A percentile compares a stretch with the other conserved stretches of the same genome.
Evolutionary conservation across 2,888 invertebrate genomes (phyloP).

Genomic region (Lissocephala sabroskyi): DNA sequence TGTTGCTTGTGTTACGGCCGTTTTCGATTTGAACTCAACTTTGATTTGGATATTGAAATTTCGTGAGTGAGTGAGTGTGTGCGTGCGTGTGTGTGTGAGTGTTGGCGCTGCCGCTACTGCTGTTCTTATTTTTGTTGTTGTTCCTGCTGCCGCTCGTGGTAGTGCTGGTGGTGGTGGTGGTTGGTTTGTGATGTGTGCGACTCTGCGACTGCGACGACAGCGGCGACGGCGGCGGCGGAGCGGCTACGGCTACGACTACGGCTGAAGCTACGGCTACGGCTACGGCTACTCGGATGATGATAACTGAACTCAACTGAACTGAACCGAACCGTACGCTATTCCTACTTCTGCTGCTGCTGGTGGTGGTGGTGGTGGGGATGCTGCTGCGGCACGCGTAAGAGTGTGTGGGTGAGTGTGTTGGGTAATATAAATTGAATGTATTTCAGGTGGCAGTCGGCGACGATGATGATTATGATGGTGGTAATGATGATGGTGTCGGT

Average conservation of each 20-base stretch:
- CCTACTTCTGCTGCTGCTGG: slow-evolving; percentile 4
- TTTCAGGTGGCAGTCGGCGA: slow-evolving; percentile 28
- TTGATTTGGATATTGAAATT: slow-evolving; percentile 68
- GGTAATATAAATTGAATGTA: slow-evolving; percentile 19
- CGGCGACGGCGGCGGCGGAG: slow-evolving; percentile 19
- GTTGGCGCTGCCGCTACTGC: slow-evolving; percentile 13
- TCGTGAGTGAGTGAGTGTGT: slow-evolving; percentile 40
- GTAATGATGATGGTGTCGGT: slow-evolving; percentile 39
- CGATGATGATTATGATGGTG: slow-evolving; percentile 38
- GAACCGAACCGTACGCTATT: slow-evolving; percentile 16
- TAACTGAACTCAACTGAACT: slow-evolving; percentile 29
- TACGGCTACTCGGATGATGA: slow-evolving; percentile 24
- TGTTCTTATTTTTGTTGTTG: background rate
- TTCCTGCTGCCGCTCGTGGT: too few relatives aligned
- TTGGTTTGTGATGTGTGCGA: slow-evolving; percentile 24
- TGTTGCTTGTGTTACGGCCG: slow-evolving; percentile 70
- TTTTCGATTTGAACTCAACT: slow-evolving; percentile 70
- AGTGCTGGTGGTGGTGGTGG: slow-evolving; percentile 12
- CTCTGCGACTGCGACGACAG: slow-evolving; percentile 26
- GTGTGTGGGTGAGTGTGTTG: slow-evolving; percentile 13
- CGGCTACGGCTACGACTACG: slow-evolving; percentile 17
- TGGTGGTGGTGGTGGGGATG: slow-evolving; percentile 17
- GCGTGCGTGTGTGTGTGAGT: slow-evolving; percentile 22
- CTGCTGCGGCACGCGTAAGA: slow-evolving; percentile 14
- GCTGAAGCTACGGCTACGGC: slow-evolving; percentile 10